Evolutionary conservation across 2,797 vertebrate genomes (phyloP).

Genomic region (Alfaro cultratus): DNA sequence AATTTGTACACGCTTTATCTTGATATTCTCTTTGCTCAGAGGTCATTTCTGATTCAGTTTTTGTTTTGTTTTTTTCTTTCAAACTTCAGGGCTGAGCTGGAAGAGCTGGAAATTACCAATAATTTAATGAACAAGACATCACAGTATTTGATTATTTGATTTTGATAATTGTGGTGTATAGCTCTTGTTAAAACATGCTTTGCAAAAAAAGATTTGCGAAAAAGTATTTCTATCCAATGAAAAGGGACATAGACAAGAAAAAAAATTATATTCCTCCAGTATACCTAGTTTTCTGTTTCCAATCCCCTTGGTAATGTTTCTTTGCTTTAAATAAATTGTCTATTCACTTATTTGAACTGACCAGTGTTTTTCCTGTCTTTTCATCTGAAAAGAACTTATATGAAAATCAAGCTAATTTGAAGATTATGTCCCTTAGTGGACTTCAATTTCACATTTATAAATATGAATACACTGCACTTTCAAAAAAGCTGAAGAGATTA

Average conservation of each 20-base stretch:
- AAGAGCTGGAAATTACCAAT: background rate
- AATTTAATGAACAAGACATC: background rate
- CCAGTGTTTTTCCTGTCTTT: slow-evolving; percentile 2
- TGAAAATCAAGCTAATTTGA: slow-evolving; percentile 25
- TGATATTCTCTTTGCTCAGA: background rate
- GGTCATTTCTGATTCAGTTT: background rate
- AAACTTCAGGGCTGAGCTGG: background rate
- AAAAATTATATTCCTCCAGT: background rate
- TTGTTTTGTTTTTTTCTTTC: background rate
- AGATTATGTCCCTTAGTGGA: slow-evolving; percentile 9
- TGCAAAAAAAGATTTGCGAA: background rate
- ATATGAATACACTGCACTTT: background rate
- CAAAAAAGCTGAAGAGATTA: background rate
- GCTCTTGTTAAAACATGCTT: background rate
- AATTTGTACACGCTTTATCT: background rate
- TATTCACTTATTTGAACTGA: slow-evolving; percentile 3
- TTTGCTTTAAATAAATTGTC: background rate
- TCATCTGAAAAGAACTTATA: slow-evolving; percentile 16
- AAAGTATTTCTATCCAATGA: background rate
- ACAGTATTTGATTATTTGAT: background rate
- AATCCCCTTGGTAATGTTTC: background rate
- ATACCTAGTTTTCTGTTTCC: background rate
- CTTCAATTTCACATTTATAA: slow-evolving; percentile 11
- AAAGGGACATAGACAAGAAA: background rate
- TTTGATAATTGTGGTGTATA: background rate